These are phyloP conservation scores for Stenoptilia bipunctidactyla DNA, from an alignment of 2,888 invertebrate genomes.

Conservation along the genomic window DNA sequence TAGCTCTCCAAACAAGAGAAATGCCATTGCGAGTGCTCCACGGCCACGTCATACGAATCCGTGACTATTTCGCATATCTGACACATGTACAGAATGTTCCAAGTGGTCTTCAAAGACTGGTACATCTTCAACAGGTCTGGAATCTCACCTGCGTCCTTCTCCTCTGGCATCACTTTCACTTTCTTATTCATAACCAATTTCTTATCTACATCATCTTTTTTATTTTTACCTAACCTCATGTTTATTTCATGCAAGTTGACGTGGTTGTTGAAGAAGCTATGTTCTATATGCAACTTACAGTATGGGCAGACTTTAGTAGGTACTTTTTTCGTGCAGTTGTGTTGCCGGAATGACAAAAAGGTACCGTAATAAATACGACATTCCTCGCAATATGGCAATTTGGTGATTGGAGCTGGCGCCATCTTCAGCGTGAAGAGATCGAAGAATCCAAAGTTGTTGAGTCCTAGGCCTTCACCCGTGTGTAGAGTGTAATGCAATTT, in stretches of 20 bases:
- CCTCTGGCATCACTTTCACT: too few species aligned
- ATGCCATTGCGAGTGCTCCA: conserved; percentile 38
- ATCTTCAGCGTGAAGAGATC: too few species aligned
- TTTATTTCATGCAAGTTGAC: conserved; percentile 23
- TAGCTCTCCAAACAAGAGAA: conserved; percentile 19
- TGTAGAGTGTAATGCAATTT: too few species aligned
- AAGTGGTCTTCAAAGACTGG: conserved; percentile 25
- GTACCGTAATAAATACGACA: not conserved
- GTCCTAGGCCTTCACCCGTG: too few species aligned
- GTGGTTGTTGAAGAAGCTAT: conserved; percentile 24
- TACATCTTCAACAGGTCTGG: conserved; percentile 33
- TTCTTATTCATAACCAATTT: too few species aligned
- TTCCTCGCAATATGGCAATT: too few species aligned
- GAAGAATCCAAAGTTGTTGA: too few species aligned
- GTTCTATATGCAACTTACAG: conserved; percentile 25
- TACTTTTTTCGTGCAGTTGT: too few species aligned
- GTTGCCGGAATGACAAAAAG: conserved; percentile 14
- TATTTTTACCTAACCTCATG: not conserved
- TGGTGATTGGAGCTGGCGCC: too few species aligned
- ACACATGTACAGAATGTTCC: conserved; percentile 39
- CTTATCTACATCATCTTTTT: not conserved
- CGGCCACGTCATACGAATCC: conserved; percentile 31
- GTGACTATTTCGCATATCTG: conserved; percentile 24
- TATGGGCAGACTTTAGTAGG: conserved; percentile 4
- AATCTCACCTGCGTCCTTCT: conserved; percentile 5